phyloP scores from a whole-genome alignment of 2,888 invertebrate genomes.

The Portevinia maculata region DNA sequence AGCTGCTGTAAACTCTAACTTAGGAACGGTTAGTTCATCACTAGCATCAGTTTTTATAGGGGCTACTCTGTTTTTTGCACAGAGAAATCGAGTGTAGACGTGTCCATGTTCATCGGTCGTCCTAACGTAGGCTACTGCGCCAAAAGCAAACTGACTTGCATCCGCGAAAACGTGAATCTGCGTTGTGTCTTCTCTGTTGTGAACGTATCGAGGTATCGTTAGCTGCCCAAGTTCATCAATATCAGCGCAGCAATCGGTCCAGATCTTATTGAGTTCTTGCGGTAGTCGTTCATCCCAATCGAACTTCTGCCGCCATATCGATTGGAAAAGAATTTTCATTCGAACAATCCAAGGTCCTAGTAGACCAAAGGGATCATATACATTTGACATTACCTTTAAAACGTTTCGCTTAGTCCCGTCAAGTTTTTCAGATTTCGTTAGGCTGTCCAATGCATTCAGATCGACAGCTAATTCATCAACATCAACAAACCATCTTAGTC shows the following conservation, averaged over 20 bases:
- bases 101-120: conserved; percentile 3
- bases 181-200: background rate
- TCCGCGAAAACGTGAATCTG: background rate
- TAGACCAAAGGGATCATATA: conserved; percentile 48
- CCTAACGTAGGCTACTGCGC: conserved; percentile 8
- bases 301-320: conserved; percentile 31
- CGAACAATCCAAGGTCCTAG: conserved; percentile 26
- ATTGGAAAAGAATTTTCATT: conserved; percentile 31
- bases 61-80: conserved; percentile 23
- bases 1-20: conserved; percentile 5
- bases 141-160: conserved; percentile 9
- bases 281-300: conserved; percentile 18
- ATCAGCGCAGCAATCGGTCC: conserved; percentile 13
- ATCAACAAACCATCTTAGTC: conserved; percentile 23
- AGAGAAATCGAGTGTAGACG: conserved; percentile 11
- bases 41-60: background rate
- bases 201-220: conserved; percentile 2
- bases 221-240: background rate
- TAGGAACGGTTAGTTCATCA: conserved; percentile 11
- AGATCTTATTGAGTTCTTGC: conserved; percentile 16
- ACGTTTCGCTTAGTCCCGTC: conserved; percentile 28
- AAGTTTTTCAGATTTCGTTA: background rate
- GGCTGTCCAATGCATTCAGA: conserved; percentile 9
- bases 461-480: conserved; percentile 35
- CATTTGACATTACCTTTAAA: conserved; percentile 20